Evolutionary conservation across 2,113 vertebrate genomes (phyloP).

Genomic region (Rhipidura dahli): DNA sequence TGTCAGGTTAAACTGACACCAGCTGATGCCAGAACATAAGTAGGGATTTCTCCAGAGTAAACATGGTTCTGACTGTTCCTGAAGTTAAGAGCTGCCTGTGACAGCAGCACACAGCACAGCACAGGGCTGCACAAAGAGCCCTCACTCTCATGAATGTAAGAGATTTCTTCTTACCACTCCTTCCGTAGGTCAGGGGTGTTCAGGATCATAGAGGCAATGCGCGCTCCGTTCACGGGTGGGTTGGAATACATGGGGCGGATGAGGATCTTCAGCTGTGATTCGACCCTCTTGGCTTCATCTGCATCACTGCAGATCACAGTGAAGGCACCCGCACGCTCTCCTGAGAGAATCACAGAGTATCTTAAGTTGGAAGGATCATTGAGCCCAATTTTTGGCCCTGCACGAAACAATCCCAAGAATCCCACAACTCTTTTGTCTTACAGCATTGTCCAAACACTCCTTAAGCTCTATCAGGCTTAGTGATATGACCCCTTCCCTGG

Average conservation of each 20-base stretch:
- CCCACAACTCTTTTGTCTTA: neutral
- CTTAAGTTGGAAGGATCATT: neutral
- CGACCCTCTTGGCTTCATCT: constrained; percentile 92
- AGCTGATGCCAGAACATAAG: neutral
- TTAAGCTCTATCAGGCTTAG: neutral
- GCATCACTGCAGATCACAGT: constrained; percentile 86
- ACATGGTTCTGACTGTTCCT: neutral
- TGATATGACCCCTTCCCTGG: neutral
- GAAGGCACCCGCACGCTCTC: constrained; percentile 95
- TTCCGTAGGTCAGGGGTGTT: constrained; percentile 86
- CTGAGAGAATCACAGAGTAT: constrained; percentile 60
- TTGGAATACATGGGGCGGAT: constrained; percentile 98
- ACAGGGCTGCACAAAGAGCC: neutral
- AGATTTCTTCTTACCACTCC: constrained; percentile 81
- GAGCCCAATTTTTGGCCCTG: neutral
- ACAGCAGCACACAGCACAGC: neutral
- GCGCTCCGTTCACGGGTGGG: constrained; percentile 91
- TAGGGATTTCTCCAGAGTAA: neutral
- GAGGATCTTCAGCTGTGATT: constrained; percentile 96
- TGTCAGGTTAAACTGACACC: neutral
- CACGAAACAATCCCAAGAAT: neutral
- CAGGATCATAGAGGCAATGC: constrained; percentile 90
- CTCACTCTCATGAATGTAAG: rapidly evolving
- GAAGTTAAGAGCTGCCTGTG: neutral
- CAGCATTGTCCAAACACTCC: neutral